Conservation (phyloP, 2,797 vertebrate genomes). For the Xiphophorus birchmanni region DNA sequence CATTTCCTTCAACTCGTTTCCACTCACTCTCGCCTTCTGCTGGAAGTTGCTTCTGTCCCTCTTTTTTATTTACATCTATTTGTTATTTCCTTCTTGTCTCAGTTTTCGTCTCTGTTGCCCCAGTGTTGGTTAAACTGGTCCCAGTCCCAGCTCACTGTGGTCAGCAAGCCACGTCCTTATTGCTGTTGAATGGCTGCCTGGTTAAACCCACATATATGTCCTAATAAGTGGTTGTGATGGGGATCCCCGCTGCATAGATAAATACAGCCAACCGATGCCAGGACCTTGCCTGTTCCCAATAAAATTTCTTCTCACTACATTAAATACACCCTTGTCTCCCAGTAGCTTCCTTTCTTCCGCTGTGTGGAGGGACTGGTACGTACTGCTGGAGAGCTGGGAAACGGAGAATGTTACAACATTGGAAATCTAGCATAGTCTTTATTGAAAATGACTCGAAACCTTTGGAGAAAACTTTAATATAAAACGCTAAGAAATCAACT, state of each 20-base stretch:
- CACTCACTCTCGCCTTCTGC: conserved; percentile 5
- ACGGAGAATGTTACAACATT: background rate
- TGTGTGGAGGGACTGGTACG: conserved; percentile 33
- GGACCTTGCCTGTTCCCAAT: conserved; percentile 66
- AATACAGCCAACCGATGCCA: conserved; percentile 66
- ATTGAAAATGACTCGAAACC: background rate
- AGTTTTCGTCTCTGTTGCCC: conserved; percentile 41
- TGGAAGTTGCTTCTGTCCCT: conserved; percentile 3
- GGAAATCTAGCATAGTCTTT: background rate
- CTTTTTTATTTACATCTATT: conserved; percentile 45
- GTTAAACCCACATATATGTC: conserved; percentile 73
- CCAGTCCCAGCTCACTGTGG: conserved; percentile 67
- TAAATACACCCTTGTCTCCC: conserved; percentile 50
- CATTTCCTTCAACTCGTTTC: background rate
- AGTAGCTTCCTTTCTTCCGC: conserved; percentile 45
- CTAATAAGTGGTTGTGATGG: conserved; percentile 78
- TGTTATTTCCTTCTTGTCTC: conserved; percentile 67
- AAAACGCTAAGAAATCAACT: background rate
- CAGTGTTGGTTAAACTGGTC: conserved; percentile 65
- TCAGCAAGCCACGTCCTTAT: conserved; percentile 65
- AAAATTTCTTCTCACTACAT: conserved; percentile 58
- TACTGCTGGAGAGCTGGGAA: conserved; percentile 16
- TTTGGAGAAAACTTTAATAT: background rate
- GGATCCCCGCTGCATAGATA: conserved; percentile 73
- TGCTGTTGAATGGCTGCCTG: conserved; percentile 72